Percentiles rank a stretch among this genome's conserved stretches.
Conservation (phyloP, 1,140 invertebrate genomes). For the Drosophila navojoa region DNA sequence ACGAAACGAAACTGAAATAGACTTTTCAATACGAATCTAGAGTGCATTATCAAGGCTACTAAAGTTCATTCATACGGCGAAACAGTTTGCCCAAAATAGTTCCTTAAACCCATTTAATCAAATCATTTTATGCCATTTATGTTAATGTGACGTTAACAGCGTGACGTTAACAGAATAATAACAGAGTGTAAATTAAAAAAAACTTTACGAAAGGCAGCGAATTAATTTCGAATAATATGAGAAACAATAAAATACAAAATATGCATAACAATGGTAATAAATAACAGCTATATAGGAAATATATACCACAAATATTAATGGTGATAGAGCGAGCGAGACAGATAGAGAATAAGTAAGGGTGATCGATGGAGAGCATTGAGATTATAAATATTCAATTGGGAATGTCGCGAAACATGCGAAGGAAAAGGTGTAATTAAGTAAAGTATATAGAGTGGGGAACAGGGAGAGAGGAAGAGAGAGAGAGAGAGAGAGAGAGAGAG, state of each 20-base stretch:
- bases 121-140: conserved; percentile 2
- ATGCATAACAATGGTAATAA: conserved; percentile 1
- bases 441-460: too few relatives aligned
- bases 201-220: not conserved
- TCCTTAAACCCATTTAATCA: not conserved
- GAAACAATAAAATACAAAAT: not conserved
- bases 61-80: not conserved
- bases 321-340: not conserved
- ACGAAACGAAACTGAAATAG: not conserved
- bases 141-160: conserved; percentile 16
- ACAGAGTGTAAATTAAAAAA: conserved; percentile 8
- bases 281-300: conserved; percentile 16
- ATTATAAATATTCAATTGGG: too few relatives aligned
- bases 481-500: too few relatives aligned
- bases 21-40: not conserved
- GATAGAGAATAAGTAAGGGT: not conserved
- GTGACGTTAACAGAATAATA: conserved; percentile 9
- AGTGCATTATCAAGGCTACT: conserved; percentile 5
- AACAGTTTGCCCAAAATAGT: not conserved
- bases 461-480: too few relatives aligned
- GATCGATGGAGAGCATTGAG: too few relatives aligned
- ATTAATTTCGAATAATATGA: too few relatives aligned
- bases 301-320: not conserved
- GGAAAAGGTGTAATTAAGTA: too few relatives aligned
- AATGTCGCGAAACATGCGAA: too few relatives aligned